A percentile compares a stretch with the other conserved stretches of the same genome.
Evolutionary conservation across 2,888 invertebrate genomes (phyloP).

Genomic region (Charanyca ferruginea): DNA sequence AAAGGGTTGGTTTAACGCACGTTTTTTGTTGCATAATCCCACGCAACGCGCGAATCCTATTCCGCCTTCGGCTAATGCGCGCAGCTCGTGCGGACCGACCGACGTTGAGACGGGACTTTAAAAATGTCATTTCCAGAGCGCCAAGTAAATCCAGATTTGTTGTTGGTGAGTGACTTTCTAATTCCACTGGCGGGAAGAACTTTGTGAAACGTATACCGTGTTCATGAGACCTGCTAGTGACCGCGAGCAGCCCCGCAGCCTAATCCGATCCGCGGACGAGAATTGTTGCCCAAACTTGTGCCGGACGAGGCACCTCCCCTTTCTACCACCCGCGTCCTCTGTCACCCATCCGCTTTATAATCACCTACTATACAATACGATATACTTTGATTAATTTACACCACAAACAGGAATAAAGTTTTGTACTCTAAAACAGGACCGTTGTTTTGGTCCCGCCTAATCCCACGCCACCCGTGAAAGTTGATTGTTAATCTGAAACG

Average conservation of each 20-base stretch:
- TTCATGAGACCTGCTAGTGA: constrained; percentile 85
- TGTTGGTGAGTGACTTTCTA: constrained; percentile 89
- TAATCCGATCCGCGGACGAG: constrained; percentile 86
- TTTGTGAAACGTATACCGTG: constrained; percentile 90
- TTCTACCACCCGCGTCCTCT: constrained; percentile 63
- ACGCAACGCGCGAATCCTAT: constrained; percentile 77
- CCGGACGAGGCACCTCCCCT: constrained; percentile 66
- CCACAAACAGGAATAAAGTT: constrained; percentile 86
- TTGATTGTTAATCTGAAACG: constrained; percentile 83
- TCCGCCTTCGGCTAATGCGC: constrained; percentile 75
- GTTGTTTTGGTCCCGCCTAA: constrained; percentile 82
- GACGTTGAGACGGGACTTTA: constrained; percentile 78
- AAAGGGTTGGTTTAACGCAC: constrained; percentile 85
- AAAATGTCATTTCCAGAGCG: constrained; percentile 86
- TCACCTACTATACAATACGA: constrained; percentile 79
- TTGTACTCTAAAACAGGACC: constrained; percentile 83
- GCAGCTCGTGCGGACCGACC: constrained; percentile 74
- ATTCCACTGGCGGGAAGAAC: constrained; percentile 84
- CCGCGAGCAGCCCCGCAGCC: constrained; percentile 83
- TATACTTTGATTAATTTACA: constrained; percentile 89
- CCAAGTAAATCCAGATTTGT: constrained; percentile 88
- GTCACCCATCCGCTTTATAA: constrained; percentile 81
- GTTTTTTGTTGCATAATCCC: constrained; percentile 87
- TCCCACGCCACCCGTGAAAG: constrained; percentile 79
- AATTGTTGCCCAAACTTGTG: constrained; percentile 85